phyloP scores from a whole-genome alignment of 2,113 vertebrate species.

The Anarhynchus alexandrinus region DNA sequence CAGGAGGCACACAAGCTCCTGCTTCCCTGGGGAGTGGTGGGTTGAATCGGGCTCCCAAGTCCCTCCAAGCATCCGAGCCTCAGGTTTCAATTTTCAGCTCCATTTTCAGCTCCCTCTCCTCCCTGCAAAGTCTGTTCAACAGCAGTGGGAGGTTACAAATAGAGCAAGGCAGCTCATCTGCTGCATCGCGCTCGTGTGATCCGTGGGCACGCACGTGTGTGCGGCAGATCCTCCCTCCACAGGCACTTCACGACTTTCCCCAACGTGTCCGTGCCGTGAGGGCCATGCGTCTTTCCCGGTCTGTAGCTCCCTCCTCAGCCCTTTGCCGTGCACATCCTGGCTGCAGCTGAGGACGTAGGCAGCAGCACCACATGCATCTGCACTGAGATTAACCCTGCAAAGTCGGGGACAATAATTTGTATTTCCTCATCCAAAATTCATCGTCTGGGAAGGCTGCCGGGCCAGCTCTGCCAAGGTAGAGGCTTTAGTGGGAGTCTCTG shows the following conservation, averaged over 20 bases:
- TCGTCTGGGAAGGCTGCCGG: not conserved
- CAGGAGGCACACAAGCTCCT: not conserved
- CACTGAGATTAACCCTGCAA: not conserved
- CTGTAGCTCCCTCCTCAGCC: constrained; percentile 50
- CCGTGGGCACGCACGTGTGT: not conserved
- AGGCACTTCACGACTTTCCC: not conserved
- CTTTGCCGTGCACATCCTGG: not conserved
- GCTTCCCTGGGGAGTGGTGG: not conserved
- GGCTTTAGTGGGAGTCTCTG: not conserved
- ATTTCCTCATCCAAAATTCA: not conserved
- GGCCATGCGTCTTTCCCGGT: not conserved
- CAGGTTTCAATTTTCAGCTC: not conserved
- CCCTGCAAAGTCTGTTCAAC: not conserved
- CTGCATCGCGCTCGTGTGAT: not conserved
- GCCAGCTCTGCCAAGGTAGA: not conserved
- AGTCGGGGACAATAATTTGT: not conserved
- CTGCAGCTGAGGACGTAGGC: not conserved
- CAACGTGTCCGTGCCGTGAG: fast-evolving
- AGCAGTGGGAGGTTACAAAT: constrained; percentile 34
- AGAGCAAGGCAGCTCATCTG: constrained; percentile 19
- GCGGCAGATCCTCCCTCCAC: not conserved
- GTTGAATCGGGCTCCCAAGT: not conserved
- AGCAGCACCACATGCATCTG: not conserved
- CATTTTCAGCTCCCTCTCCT: constrained; percentile 1
- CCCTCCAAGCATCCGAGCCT: not conserved